Evolutionary conservation across 2,113 vertebrate genomes (phyloP).

Genomic region (Crotalus viridis): DNA sequence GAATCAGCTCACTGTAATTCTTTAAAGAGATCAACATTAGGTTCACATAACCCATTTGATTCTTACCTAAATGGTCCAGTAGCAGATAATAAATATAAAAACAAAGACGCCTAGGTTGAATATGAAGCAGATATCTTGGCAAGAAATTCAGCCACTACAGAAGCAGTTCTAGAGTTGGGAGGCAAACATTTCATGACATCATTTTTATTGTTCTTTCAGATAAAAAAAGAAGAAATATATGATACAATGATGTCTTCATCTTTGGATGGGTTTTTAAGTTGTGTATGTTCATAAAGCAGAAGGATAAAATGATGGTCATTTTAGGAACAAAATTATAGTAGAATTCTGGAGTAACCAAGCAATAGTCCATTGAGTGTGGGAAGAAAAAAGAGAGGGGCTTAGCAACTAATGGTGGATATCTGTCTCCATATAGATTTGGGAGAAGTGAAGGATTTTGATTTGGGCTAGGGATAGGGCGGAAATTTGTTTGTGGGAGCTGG

Average conservation of each 20-base stretch:
- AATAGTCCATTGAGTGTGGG: neutral
- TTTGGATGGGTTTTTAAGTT: neutral
- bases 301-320: neutral
- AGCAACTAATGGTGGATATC: neutral
- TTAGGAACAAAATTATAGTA: neutral
- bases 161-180: neutral
- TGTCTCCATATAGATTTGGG: neutral
- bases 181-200: neutral
- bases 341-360: neutral
- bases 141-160: neutral
- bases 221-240: neutral
- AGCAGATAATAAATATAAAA: neutral
- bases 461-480: neutral
- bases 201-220: neutral
- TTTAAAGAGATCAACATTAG: neutral
- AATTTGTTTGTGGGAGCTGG: neutral
- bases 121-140: neutral
- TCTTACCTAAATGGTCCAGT: neutral
- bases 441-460: neutral
- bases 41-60: neutral
- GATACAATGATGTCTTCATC: neutral
- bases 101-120: neutral
- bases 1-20: neutral
- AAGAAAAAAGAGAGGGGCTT: neutral
- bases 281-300: neutral